phyloP scores from a whole-genome alignment of 2,888 invertebrate species.

The Cataglyphis cursor region DNA sequence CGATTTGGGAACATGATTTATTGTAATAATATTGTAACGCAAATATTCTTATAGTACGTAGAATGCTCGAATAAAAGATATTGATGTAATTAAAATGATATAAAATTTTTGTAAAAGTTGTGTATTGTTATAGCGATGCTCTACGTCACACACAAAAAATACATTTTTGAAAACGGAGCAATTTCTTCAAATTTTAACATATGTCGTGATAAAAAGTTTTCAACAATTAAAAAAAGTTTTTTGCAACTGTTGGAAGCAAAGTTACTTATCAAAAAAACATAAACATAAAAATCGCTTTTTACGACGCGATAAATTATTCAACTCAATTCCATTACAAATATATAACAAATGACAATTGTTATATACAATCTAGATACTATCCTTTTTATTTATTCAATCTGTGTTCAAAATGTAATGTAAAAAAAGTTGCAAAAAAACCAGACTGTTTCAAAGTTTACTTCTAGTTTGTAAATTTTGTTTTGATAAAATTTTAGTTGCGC shows the following conservation, averaged over 20 bases:
- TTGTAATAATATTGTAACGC: not conserved
- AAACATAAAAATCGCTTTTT: not conserved
- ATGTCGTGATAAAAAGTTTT: not conserved
- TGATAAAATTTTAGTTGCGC: not conserved
- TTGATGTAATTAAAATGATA: not conserved
- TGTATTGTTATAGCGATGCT: not conserved
- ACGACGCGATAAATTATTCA: not conserved
- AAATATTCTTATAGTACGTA: not conserved
- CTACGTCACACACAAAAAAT: not conserved
- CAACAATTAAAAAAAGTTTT: not conserved
- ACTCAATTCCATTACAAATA: not conserved
- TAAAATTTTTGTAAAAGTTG: not conserved
- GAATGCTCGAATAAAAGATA: not conserved
- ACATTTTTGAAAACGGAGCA: not conserved
- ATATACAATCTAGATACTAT: too few species aligned
- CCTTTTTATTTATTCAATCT: slow-evolving; percentile 4
- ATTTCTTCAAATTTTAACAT: not conserved
- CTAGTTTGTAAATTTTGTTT: not conserved
- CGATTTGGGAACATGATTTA: slow-evolving; percentile 12
- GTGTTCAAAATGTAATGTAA: not conserved
- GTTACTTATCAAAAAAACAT: not conserved
- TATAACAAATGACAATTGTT: not conserved
- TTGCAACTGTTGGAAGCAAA: not conserved
- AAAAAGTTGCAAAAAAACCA: not conserved
- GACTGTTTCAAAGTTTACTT: not conserved